Evolutionary conservation across 2,113 vertebrate species (phyloP), one percentile per base, ranked within the genome.

Genomic region (Muntiacus muntjak): DNA sequence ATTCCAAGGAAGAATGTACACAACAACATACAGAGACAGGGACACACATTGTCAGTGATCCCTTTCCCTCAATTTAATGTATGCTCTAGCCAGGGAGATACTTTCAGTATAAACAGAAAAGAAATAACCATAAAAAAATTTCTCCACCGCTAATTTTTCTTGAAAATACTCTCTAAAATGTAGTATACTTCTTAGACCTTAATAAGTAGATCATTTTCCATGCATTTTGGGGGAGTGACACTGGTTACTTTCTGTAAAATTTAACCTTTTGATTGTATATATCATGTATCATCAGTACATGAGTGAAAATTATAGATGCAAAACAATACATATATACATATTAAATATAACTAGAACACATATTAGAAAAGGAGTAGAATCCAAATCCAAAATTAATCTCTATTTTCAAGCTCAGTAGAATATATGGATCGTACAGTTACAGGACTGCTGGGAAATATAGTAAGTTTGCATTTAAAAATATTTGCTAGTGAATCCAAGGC

Each of bases 141-240:
- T 91, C 64, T 87, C 30, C n/a, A 90, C 19, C 3, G 79, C 57
- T 43, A 62, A 67, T 28, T 47, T 43, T 57, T 43, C 11, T 93
- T 94, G 74, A 95, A 92, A 97, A 97, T 82, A 55, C 45, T 92
- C 17, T 57, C 89, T 76, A 87, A 90, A 87, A 81, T 47, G 33
- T 58, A 83, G 62, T 91, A 82, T 0, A 88, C 21, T 40, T 57
- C 83, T 86, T 91, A 96, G n/a, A n/a, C 9, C n/a, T 84, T 87
- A 84, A 78, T 36, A 81, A 79, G 25, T 50, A 79, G 28, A 36
- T 13, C 6, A 6, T 50, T 58, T 88, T 52, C 50, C 52, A 58
- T n/a, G 33, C 36, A 81, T 64, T 67, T 79, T 36, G 30, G 33
- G 33, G 50, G 50, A 4, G 28, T n/a, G 15, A 55, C 64, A 40